phyloP scores from a whole-genome alignment of 2,888 invertebrate genomes.

The Ectemnius continuus region DNA sequence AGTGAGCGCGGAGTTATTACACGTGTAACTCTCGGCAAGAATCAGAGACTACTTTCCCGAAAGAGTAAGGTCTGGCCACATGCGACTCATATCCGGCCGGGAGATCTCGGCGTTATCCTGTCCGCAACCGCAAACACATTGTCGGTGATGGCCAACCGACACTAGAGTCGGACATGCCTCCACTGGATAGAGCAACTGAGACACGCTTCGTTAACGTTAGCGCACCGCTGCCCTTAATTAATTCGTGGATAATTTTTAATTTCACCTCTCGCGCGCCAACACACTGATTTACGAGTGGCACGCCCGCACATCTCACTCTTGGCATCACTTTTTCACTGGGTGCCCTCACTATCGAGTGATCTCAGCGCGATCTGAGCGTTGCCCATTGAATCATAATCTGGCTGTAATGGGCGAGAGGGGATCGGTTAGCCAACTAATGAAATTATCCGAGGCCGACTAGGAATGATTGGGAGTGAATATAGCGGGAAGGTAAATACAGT shows the following conservation, averaged over 20 bases:
- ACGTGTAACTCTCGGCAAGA: constrained; percentile 69
- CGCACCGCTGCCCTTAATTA: constrained; percentile 59
- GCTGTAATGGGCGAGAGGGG: too few species aligned
- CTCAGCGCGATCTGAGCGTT: too few species aligned
- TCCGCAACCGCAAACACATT: too few species aligned
- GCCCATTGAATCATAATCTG: too few species aligned
- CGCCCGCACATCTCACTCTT: constrained; percentile 13
- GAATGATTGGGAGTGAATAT: too few species aligned
- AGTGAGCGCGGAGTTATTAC: constrained; percentile 72
- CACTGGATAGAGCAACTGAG: constrained; percentile 62
- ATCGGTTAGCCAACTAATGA: too few species aligned
- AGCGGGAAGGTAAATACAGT: background rate
- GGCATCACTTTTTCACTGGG: too few species aligned
- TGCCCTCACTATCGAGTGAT: too few species aligned
- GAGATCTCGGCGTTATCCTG: constrained; percentile 4
- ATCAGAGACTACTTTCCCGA: too few species aligned
- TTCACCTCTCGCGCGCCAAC: constrained; percentile 10
- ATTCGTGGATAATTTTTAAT: constrained; percentile 65
- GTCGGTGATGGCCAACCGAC: too few species aligned
- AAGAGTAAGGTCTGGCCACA: too few species aligned
- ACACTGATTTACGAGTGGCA: constrained; percentile 34
- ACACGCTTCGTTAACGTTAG: constrained; percentile 64
- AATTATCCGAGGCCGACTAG: too few species aligned
- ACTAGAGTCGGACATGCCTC: background rate
- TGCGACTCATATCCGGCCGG: constrained; percentile 8